Evolutionary conservation across 2,797 vertebrate genomes (phyloP).

Genomic region (Numenius phaeopus): DNA sequence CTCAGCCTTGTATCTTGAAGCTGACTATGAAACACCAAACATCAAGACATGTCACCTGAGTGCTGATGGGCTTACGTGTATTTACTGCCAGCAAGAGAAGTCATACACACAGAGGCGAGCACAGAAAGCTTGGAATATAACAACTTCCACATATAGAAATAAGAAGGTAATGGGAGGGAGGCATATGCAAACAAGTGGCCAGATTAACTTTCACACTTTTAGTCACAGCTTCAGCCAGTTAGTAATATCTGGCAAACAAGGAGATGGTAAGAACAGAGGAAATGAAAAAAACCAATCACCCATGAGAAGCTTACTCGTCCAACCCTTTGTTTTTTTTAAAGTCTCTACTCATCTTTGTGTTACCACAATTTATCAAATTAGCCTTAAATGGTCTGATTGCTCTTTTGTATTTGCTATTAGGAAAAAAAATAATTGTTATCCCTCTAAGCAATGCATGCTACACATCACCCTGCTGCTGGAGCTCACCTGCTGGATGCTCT

Average conservation of each 20-base stretch:
- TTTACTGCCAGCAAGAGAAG: background rate
- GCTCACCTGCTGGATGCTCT: conserved; percentile 96
- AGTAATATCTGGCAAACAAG: background rate
- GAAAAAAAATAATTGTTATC: background rate
- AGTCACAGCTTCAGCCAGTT: background rate
- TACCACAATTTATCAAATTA: background rate
- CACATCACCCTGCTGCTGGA: background rate
- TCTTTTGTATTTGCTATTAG: background rate
- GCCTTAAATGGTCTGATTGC: background rate
- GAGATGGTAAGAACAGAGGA: background rate
- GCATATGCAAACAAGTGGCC: background rate
- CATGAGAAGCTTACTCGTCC: background rate
- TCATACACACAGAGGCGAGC: background rate
- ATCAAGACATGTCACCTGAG: background rate
- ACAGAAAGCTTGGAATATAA: background rate
- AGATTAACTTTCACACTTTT: background rate
- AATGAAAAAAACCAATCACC: background rate
- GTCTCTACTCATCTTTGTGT: background rate
- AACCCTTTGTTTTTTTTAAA: background rate
- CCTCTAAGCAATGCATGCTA: background rate
- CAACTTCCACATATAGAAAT: background rate
- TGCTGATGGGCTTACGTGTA: background rate
- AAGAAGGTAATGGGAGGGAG: background rate
- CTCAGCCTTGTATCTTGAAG: background rate
- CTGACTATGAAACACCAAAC: background rate